These are phyloP conservation scores for Hemiscyllium ocellatum DNA, from an alignment of 2,113 vertebrate species.

Conservation along the genomic window DNA sequence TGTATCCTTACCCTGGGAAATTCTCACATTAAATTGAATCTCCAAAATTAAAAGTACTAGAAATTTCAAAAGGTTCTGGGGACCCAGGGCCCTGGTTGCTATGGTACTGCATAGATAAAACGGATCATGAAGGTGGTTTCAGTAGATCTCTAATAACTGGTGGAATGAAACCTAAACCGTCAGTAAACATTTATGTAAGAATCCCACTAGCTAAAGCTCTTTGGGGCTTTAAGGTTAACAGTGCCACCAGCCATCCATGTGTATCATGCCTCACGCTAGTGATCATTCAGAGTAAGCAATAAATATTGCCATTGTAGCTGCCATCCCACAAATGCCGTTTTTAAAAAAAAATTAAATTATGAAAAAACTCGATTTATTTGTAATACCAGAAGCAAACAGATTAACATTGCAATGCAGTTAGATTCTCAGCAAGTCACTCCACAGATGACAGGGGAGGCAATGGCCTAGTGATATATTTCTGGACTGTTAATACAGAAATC, in stretches of 20 bases:
- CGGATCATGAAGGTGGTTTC: not conserved
- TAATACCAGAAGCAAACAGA: not conserved
- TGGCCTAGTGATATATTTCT: no score
- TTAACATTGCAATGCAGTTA: not conserved
- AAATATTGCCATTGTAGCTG: not conserved
- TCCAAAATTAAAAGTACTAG: not conserved
- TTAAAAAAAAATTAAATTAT: not conserved
- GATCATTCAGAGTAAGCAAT: not conserved
- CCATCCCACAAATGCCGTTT: not conserved
- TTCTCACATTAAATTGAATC: not conserved
- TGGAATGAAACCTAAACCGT: not conserved
- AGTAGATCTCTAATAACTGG: not conserved
- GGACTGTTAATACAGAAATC: no score
- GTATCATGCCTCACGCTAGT: not conserved
- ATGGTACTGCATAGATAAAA: not conserved
- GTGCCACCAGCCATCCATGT: not conserved
- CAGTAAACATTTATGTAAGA: not conserved
- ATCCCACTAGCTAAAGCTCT: not conserved
- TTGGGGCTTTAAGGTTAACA: not conserved
- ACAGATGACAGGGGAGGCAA: no score
- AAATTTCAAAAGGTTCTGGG: not conserved
- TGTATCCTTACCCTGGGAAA: constrained; percentile 72
- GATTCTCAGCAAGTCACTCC: not conserved
- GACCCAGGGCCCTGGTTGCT: not conserved
- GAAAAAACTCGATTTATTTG: not conserved